phyloP scores from a whole-genome alignment of 2,888 invertebrate species.

The Amphipyra tragopoginis region DNA sequence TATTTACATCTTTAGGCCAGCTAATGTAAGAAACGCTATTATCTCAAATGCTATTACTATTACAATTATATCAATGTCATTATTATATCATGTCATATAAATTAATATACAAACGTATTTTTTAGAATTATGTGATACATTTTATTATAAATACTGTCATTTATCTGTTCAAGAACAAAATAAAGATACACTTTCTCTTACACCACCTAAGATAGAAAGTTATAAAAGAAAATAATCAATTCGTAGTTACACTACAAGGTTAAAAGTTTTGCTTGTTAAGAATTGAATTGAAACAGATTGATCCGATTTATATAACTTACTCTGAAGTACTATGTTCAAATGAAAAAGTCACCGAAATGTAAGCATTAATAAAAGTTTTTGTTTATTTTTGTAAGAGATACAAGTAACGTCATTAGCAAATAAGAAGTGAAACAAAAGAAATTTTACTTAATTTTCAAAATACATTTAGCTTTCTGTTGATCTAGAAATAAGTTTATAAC shows the following conservation, averaged over 20 bases:
- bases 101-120: conserved; percentile 38
- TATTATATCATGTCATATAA: conserved; percentile 35
- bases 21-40: conserved; percentile 74
- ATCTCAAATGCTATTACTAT: conserved; percentile 52
- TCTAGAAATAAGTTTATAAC: conserved; percentile 17
- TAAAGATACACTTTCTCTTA: conserved; percentile 10
- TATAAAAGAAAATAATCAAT: neutral
- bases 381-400: too few species aligned
- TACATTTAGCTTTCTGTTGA: conserved; percentile 5
- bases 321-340: too few species aligned
- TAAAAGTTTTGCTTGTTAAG: neutral
- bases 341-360: too few species aligned
- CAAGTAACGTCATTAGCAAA: neutral
- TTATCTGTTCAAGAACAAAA: too few species aligned
- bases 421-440: neutral
- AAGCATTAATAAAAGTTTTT: too few species aligned
- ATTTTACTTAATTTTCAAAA: neutral
- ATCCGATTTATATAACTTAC: too few species aligned
- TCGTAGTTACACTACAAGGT: too few species aligned
- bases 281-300: neutral
- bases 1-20: conserved; percentile 68
- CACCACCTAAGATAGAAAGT: neutral
- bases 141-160: neutral
- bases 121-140: conserved; percentile 3
- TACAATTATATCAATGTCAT: conserved; percentile 44